Conservation (phyloP, 2,797 vertebrate species). For the Parauchenoglanis punctatus region DNA sequence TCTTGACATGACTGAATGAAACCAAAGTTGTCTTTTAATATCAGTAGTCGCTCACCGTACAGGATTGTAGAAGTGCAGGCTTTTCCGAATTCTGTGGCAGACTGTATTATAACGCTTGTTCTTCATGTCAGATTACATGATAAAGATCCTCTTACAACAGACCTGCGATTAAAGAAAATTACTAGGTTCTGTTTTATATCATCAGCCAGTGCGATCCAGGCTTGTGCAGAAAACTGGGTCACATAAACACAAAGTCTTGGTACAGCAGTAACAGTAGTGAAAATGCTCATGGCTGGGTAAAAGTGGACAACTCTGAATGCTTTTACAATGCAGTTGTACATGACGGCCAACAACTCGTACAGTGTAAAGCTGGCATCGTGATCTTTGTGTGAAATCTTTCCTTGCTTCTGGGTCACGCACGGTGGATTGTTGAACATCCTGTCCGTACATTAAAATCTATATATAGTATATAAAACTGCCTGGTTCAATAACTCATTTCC, state of each 20-base stretch:
- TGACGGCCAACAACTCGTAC: too few species aligned
- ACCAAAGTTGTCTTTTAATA: neutral
- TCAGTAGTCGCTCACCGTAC: neutral
- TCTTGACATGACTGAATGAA: neutral
- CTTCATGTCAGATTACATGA: neutral
- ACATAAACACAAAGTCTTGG: neutral
- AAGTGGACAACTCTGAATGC: neutral
- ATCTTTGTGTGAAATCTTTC: neutral
- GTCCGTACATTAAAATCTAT: neutral
- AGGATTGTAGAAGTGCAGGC: neutral
- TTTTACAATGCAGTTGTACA: neutral
- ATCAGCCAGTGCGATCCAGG: too few species aligned
- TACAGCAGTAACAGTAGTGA: neutral
- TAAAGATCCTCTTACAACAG: neutral
- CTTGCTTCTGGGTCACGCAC: neutral
- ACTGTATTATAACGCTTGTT: neutral
- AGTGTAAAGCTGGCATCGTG: neutral
- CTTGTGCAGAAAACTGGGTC: neutral
- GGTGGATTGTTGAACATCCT: neutral
- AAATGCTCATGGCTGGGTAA: neutral
- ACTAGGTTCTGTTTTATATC: neutral
- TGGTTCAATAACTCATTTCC: neutral
- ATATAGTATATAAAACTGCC: neutral
- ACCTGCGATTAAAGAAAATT: neutral
- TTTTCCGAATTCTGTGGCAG: neutral